Base-by-base conservation (phyloP, 2,888 invertebrate species). In the Diploptera punctata region DNA sequence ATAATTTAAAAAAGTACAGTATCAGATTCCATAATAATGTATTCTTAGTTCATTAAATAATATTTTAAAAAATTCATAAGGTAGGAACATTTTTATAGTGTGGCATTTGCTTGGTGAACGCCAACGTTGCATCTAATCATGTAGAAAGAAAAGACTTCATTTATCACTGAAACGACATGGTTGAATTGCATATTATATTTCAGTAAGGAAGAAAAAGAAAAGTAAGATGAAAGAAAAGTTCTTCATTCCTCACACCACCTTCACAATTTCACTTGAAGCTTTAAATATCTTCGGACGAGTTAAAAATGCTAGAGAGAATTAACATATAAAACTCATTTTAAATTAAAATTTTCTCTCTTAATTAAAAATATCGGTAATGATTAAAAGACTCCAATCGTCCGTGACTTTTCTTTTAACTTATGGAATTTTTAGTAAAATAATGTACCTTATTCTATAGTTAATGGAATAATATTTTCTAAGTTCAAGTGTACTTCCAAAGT, bases 291-390 rank as follows among this genome's bases (percentile, higher is more conserved):
- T 43, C 43, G 13, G 21, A 13, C 24, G 43, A 62, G 62, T 43
- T 18, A 69, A 49, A 38, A 43, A 62, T 43, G 38, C 43, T 49
- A 33, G 33, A 65, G 49, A 70, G 68, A 72, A 72, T 72, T 72
- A 72, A 72, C 72, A 72, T 62, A 61, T 68, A 65, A 72, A 72
- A 72, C 68, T 72, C 72, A 72, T 72, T 72, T 62, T 68, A 57
- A 72, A 68, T 72, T 72, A 67, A 68, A 72, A 68, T 72, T 68
- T 24, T n/a, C 67, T 68, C 52, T 68, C 62, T 72, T 72, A 68
- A 72, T 68, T 72, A 68, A 72, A 68, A 72, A 72, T 72, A 68
- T 72, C 71, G 54, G 19, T 52, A 68, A 68, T 68, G 38, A 57
- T 54, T 38, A 68, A 68, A 54, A 21, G 19, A 43, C 29, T 21